Evolutionary conservation across 2,797 vertebrate genomes (phyloP), one percentile per base, ranked within the genome.

Genomic region (Nannoperca australis): DNA sequence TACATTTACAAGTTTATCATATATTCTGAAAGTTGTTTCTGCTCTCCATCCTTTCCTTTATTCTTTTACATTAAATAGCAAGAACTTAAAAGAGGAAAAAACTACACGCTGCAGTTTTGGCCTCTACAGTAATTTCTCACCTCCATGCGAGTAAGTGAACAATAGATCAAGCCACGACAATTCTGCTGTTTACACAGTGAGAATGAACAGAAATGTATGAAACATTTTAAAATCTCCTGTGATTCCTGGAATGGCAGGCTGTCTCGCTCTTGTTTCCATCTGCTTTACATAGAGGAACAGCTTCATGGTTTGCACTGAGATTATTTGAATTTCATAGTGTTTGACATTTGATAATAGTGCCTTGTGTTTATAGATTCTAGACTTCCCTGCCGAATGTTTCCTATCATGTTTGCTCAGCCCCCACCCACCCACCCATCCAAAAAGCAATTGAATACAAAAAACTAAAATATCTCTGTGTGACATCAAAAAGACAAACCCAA

Each of bases 311-410:
- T 90, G 81, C 90, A 70, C 70, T 24, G 68, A 87, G 89, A 91
- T 88, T 91, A 93, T 93, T 94, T 91, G 88, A 94, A 92, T 93
- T 94, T 90, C 87, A 90, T 87, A 78, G 80, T 87, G 85, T 93
- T 92, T 94, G 92, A 92, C 91, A 91, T 92, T 91, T 92, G 89
- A 92, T 91, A 92, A 90, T 88, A 67, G 82, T 79, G 86, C 42
- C 13, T 36, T 65, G 81, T 83, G 83, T 90, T 88, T 86, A 88
- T 84, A 84, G 79, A 92, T 90, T 91, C 70, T 32, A 56, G 59
- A 86, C 78, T 84, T 88, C 73, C 53, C 81, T 11, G 71, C 51
- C 0, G 66, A 82, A 78, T 75, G 85, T 85, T 84, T 86, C 64
- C 78, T 89, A 86, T 92, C 87, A 67, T 92, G 79, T 94, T 93